Evolutionary conservation across 2,113 vertebrate species (phyloP).

Genomic region (Tautogolabrus adspersus): DNA sequence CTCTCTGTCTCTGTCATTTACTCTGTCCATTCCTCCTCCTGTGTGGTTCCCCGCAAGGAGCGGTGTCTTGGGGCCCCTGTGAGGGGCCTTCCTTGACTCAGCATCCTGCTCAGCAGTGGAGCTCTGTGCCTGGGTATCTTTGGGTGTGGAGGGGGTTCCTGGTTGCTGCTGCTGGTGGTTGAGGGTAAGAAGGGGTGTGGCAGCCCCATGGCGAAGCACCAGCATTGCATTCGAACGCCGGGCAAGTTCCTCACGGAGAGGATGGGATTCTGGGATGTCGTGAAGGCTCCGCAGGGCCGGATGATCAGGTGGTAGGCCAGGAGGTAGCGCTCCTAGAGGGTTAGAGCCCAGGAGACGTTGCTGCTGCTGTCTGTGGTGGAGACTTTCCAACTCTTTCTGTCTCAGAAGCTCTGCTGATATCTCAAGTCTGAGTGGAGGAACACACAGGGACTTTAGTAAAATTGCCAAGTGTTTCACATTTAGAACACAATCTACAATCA

Average conservation of each 20-base stretch:
- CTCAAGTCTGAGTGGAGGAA: constrained; percentile 86
- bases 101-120: constrained; percentile 49
- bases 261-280: constrained; percentile 89
- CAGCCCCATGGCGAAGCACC: constrained; percentile 89
- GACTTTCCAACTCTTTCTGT: constrained; percentile 93
- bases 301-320: constrained; percentile 88
- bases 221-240: constrained; percentile 92
- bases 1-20: constrained; percentile 67
- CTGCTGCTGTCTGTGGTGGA: constrained; percentile 88
- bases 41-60: constrained; percentile 74
- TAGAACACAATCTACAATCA: neutral
- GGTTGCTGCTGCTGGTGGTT: constrained; percentile 86
- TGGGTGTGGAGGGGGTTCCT: constrained; percentile 75
- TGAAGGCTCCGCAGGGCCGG: constrained; percentile 90
- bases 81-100: constrained; percentile 71
- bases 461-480: neutral
- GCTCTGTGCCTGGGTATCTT: constrained; percentile 79
- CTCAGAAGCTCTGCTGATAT: constrained; percentile 95
- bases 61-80: constrained; percentile 68
- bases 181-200: constrained; percentile 88
- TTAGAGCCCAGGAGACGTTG: constrained; percentile 88
- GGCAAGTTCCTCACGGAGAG: constrained; percentile 89
- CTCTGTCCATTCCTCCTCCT: constrained; percentile 69
- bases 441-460: constrained; percentile 16
- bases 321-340: constrained; percentile 83